Evolutionary conservation across 2,113 vertebrate species (phyloP), one percentile per base, ranked within the genome.

Genomic region (Peucedramus taeniatus): DNA sequence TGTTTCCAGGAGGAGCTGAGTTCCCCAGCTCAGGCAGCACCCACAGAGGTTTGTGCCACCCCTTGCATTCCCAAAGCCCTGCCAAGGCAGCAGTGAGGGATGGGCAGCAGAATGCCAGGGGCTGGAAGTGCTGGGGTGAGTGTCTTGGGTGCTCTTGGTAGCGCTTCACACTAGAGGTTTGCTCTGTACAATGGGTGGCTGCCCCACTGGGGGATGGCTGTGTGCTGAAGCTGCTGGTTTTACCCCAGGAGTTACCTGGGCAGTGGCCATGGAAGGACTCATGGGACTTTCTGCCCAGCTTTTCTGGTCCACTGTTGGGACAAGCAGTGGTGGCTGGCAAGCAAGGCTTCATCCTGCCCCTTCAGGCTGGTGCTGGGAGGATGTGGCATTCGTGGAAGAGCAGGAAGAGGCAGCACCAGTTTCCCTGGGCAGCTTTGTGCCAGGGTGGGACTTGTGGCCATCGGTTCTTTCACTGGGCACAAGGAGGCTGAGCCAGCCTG

Each of bases 81-180:
- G n/a, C 37, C 4, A 2, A 69, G 61, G 54, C 53, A 47, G 75
- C 21, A n/a, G 28, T 2, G 4, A 89, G 61, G 45, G 53, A 26
- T 27, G 10, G 66, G 74, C 45, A 39, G 77, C 3, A 5, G 79
- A 51, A 40, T 75, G 30, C 21, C 7, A 0, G 44, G 33, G 71
- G 47, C 64, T 88, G 56, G 39, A 31, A 42, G 27, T 13, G 26
- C 13, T 53, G 39, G 69, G 47, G 4, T 45, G 70, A 50, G 42
- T 2, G 1, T 2, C 2, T 16, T 0, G 1, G 16, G 11, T 66
- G 78, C 42, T 64, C 69, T 44, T 39, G 45, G 31, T 49, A 31
- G 50, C 2, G 1, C 66, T 76, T 69, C 49, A 66, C 17, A 6
- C 19, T 39, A 9, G 21, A 13, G 44, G 35, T 64, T 87, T 82